Evolutionary conservation across 2,797 vertebrate genomes (phyloP), one percentile per base, ranked within the genome.

Genomic region (Gastrophryne carolinensis): DNA sequence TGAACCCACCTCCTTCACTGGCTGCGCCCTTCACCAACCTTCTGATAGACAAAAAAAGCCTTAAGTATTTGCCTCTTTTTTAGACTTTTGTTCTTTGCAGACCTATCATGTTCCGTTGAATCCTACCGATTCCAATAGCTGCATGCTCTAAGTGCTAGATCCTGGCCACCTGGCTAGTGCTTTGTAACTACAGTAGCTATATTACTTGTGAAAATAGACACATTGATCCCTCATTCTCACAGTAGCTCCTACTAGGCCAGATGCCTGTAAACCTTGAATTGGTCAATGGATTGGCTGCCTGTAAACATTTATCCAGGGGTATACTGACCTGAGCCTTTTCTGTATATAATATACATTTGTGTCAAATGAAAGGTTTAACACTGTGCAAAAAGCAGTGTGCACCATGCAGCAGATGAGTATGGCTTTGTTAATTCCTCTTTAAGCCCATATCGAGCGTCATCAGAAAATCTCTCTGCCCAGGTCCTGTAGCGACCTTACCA

Each of bases 21-120:
- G 90, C 89, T 88, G 90, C 89, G 87, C 89, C 89, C 91, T 86
- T 93, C 90, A 69, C 90, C 90, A 89, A 87, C 85, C 91, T 94
- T 90, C 93, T 94, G 94, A 90, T 89, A 56, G 87, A 81, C 80
- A 88, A 89, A 94, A 91, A 97, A 47, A 97, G 97, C 97, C 97
- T 99, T 98, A 98, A 98, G 93, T 94, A 90, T 93, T 86, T 91
- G 89, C 91, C 96, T 94, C 92, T 93, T 94, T 92, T 93, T 89
- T 79, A 92, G 90, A 92, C 89, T 91, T 71, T 13, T 92, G 93
- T 49, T 44, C 56, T 65, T 58, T 52, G 60, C 61, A 66, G 61
- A 50, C 53, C 41, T 72, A n/a, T 37, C 62, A 37, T 60, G n/a
- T 54, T 70, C 34, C 10, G 26, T 72, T 72, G 17, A 50, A 26